Conservation (phyloP, 2,888 invertebrate genomes). For the Sphaerophoria rueppellii region DNA sequence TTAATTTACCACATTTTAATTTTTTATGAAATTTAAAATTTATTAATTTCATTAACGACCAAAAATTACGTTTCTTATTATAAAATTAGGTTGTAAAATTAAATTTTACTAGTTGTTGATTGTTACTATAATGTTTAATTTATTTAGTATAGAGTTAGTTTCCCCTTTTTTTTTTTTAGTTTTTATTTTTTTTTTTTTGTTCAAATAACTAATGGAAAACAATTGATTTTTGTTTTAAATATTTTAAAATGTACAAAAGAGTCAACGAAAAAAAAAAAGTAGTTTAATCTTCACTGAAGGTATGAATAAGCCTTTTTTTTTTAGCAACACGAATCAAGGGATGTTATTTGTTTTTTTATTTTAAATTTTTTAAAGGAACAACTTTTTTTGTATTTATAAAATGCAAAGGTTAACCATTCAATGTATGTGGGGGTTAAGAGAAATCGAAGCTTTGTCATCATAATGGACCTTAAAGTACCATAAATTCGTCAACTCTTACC, state of each 20-base stretch:
- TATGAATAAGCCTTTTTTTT: conserved; percentile 31
- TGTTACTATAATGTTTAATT: conserved; percentile 60
- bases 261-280: conserved; percentile 28
- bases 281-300: conserved; percentile 6
- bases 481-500: too few species aligned
- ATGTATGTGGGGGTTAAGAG: not conserved
- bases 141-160: conserved; percentile 6
- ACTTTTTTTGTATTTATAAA: conserved; percentile 29
- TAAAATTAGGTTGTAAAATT: conserved; percentile 64
- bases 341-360: conserved; percentile 27
- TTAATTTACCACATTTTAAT: conserved; percentile 41
- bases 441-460: not conserved
- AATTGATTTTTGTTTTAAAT: conserved; percentile 60
- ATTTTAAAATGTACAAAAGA: conserved; percentile 45
- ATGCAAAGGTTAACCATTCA: conserved; percentile 50
- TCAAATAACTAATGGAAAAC: conserved; percentile 68
- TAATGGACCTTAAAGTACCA: too few species aligned
- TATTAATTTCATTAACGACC: conserved; percentile 59
- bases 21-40: conserved; percentile 51
- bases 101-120: conserved; percentile 65
- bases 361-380: conserved; percentile 58
- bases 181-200: conserved; percentile 8
- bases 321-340: conserved; percentile 54
- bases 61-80: conserved; percentile 34
- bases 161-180: conserved; percentile 16